Evolutionary conservation across 1,140 invertebrate species (phyloP).

Genomic region (Drosophila grimshawi): DNA sequence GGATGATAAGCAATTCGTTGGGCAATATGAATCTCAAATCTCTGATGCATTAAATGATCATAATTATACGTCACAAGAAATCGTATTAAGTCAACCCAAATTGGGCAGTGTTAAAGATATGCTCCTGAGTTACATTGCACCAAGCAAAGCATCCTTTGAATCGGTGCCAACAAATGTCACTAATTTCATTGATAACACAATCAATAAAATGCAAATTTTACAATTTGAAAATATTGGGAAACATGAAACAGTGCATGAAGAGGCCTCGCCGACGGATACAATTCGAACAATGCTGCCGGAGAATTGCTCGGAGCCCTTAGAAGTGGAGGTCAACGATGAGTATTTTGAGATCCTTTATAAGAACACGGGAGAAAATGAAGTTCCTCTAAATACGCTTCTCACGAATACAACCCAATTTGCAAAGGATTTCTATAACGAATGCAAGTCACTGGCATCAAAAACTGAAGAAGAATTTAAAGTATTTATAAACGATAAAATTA

Average conservation of each 20-base stretch:
- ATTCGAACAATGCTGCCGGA: conserved; percentile 6
- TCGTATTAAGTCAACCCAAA: background rate
- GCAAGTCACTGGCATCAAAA: conserved; percentile 27
- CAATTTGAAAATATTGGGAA: conserved; percentile 6
- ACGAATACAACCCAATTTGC: conserved; percentile 50
- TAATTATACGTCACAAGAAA: conserved; percentile 64
- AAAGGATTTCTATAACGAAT: conserved; percentile 60
- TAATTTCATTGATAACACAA: conserved; percentile 58
- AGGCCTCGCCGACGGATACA: background rate
- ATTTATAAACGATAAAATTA: conserved; percentile 46
- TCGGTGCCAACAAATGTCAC: conserved; percentile 34
- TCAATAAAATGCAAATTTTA: conserved; percentile 35
- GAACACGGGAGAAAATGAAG: conserved; percentile 27
- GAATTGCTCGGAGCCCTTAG: conserved; percentile 59
- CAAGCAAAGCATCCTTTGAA: conserved; percentile 5
- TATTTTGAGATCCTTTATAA: conserved; percentile 52
- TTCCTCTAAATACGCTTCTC: conserved; percentile 17
- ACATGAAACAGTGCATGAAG: background rate
- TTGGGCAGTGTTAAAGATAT: conserved; percentile 43
- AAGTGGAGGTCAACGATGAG: conserved; percentile 51
- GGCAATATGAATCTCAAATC: conserved; percentile 17
- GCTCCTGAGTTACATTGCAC: conserved; percentile 40
- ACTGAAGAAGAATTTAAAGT: conserved; percentile 48
- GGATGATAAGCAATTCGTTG: background rate
- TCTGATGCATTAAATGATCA: conserved; percentile 63